These are phyloP conservation scores for Lepidocolaptes lacrymiger DNA, from an alignment of 2,797 vertebrate genomes.

Conservation along the genomic window DNA sequence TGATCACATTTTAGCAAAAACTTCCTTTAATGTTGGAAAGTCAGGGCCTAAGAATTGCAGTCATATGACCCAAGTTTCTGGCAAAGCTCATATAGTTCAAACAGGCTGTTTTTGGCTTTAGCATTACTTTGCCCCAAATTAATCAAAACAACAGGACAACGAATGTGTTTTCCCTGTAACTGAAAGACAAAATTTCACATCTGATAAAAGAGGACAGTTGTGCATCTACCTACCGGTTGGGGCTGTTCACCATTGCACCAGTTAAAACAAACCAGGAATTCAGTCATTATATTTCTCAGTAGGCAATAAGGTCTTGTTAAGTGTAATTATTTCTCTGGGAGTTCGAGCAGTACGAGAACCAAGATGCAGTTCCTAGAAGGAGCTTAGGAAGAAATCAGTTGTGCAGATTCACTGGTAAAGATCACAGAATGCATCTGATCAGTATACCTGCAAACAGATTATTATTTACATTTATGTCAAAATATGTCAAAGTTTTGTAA, in stretches of 20 bases:
- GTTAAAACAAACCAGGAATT: conserved; percentile 93
- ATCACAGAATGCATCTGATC: neutral
- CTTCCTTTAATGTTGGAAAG: neutral
- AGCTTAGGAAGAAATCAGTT: neutral
- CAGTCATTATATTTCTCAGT: conserved; percentile 81
- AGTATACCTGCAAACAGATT: neutral
- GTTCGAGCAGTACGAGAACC: conserved; percentile 64
- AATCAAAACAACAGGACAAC: neutral
- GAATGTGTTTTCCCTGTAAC: neutral
- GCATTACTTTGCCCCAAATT: neutral
- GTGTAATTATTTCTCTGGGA: conserved; percentile 34
- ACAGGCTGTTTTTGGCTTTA: neutral
- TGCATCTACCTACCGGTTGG: conserved; percentile 83
- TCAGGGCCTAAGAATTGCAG: neutral
- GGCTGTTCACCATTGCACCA: conserved; percentile 92
- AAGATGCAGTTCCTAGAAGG: neutral
- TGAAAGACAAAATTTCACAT: neutral
- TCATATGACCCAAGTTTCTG: neutral
- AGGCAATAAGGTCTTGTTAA: conserved; percentile 74
- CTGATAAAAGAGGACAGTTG: neutral
- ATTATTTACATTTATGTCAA: neutral
- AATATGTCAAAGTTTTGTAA: neutral
- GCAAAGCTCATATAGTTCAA: neutral
- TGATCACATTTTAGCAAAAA: neutral
- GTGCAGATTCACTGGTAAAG: neutral